Evolutionary conservation across 2,797 vertebrate genomes (phyloP).

Genomic region (Sphenopsis melanotis): DNA sequence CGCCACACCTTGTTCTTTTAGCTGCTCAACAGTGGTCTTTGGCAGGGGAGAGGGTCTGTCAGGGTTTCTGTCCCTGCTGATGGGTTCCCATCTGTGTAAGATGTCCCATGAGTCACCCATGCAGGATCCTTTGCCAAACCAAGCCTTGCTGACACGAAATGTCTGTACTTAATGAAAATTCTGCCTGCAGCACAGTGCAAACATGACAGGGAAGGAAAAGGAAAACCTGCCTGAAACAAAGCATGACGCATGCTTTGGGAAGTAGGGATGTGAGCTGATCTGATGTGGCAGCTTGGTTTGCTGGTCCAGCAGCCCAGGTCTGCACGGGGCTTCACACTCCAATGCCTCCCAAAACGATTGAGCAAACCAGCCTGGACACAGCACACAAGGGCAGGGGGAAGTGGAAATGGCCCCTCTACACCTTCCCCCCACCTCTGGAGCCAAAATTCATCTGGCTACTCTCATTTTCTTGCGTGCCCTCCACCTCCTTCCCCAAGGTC

Average conservation of each 20-base stretch:
- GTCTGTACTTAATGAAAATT: not conserved
- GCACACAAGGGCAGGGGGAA: not conserved
- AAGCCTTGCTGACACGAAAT: not conserved
- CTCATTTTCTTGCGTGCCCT: not conserved
- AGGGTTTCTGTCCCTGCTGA: not conserved
- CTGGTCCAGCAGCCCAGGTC: not conserved
- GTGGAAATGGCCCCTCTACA: not conserved
- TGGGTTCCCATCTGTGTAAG: not conserved
- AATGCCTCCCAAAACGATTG: fast-evolving
- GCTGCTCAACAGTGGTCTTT: not conserved
- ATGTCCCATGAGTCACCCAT: not conserved
- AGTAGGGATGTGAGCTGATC: not conserved
- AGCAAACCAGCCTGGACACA: not conserved
- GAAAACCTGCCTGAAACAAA: constrained; percentile 9
- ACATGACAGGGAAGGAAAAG: not conserved
- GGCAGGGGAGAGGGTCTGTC: not conserved
- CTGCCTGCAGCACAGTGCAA: not conserved
- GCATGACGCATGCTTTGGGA: not conserved
- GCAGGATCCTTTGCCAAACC: not conserved
- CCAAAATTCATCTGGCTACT: not conserved
- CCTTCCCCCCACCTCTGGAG: not conserved
- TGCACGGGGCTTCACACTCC: not conserved
- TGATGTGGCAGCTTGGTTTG: not conserved
- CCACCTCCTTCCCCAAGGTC: not conserved
- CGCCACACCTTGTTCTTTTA: not conserved